phyloP scores from a whole-genome alignment of 2,888 invertebrate genomes.

The Oligia strigilis region DNA sequence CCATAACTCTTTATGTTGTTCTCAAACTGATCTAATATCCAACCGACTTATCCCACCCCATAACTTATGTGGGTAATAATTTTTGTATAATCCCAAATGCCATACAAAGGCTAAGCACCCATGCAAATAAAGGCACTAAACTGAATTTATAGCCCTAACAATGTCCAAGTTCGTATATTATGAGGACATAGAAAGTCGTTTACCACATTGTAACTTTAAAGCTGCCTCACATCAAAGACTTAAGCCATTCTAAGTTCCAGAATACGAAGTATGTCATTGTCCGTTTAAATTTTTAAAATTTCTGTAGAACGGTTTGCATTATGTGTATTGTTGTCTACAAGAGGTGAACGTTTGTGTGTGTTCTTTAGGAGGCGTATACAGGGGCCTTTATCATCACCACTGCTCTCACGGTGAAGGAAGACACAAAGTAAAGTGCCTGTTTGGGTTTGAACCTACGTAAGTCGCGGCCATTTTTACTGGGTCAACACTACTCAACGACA shows the following conservation, averaged over 20 bases:
- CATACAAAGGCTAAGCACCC: constrained; percentile 54
- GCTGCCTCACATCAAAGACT: constrained; percentile 45
- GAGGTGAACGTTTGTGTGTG: not conserved
- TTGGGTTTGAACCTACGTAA: not conserved
- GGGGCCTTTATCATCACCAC: too few species aligned
- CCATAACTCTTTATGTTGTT: constrained; percentile 10
- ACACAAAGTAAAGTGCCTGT: not conserved
- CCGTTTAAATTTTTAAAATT: constrained; percentile 31
- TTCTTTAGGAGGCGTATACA: not conserved
- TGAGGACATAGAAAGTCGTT: constrained; percentile 59
- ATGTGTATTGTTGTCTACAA: not conserved
- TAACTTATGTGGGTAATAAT: constrained; percentile 49
- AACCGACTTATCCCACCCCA: constrained; percentile 19
- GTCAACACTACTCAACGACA: not conserved
- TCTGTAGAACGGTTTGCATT: not conserved
- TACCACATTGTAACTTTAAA: constrained; percentile 65
- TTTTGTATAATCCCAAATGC: constrained; percentile 64
- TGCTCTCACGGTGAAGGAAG: too few species aligned
- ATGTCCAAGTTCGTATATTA: constrained; percentile 62
- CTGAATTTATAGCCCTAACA: constrained; percentile 65
- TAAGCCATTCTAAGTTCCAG: constrained; percentile 27
- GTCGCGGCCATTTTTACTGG: not conserved
- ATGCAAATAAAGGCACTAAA: constrained; percentile 66
- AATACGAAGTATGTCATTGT: constrained; percentile 16
- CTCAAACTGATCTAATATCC: constrained; percentile 40